Evolutionary conservation across 2,113 vertebrate genomes (phyloP).

Genomic region (Gobio gobio): DNA sequence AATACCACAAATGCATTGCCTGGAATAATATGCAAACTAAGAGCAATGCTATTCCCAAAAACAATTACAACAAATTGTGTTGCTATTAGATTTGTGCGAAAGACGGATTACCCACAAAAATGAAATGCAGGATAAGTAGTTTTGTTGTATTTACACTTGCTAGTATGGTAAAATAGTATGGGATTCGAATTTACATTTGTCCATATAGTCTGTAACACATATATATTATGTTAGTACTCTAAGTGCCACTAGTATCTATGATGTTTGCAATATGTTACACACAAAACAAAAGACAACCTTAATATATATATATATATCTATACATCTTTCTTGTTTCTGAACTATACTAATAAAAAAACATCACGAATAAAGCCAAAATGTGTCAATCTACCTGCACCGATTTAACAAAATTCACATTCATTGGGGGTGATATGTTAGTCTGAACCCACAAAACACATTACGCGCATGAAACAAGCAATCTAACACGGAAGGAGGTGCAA

Average conservation of each 20-base stretch:
- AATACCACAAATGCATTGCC: background rate
- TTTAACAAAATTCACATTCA: conserved; percentile 69
- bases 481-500: conserved; percentile 32
- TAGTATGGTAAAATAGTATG: background rate
- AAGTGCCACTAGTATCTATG: background rate
- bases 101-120: background rate
- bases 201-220: background rate
- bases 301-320: background rate
- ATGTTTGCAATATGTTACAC: background rate
- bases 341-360: background rate
- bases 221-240: background rate
- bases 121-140: background rate
- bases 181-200: background rate
- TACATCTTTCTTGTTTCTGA: background rate
- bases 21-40: background rate
- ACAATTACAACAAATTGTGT: background rate
- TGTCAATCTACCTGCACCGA: conserved; percentile 47
- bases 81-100: background rate
- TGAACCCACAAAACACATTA: conserved; percentile 27
- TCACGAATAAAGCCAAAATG: conserved; percentile 15
- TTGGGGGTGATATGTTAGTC: conserved; percentile 51
- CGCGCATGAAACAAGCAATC: conserved; percentile 46
- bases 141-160: background rate
- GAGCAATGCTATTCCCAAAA: background rate
- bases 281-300: background rate